Conservation (phyloP, 2,113 vertebrate genomes). For the Actenoides hombroni region DNA sequence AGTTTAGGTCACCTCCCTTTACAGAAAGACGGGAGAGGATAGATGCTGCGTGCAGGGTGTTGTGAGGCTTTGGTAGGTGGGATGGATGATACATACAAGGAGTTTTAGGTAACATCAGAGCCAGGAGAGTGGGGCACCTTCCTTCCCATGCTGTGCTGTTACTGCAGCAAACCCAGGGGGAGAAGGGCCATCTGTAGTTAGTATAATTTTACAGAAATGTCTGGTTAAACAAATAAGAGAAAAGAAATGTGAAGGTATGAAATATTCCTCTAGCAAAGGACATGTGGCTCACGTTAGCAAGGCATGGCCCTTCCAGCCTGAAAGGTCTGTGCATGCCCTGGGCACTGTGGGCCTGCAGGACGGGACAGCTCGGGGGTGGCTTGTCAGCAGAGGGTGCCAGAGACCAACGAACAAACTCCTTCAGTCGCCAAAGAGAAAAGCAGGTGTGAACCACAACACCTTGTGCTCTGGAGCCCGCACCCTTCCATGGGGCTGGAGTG, state of each 20-base stretch:
- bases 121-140: rapidly evolving
- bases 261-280: background rate
- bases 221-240: background rate
- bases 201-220: background rate
- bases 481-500: rapidly evolving
- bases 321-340: rapidly evolving
- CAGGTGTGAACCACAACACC: background rate
- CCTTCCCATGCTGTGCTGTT: rapidly evolving
- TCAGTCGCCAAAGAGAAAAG: background rate
- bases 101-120: background rate
- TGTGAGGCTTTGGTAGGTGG: rapidly evolving
- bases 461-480: background rate
- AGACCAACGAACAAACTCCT: background rate
- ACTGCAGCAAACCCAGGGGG: background rate
- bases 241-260: background rate
- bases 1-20: background rate
- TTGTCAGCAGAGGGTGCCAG: slow-evolving; percentile 67
- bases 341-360: rapidly evolving
- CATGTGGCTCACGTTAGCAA: rapidly evolving
- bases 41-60: background rate
- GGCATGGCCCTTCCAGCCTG: background rate
- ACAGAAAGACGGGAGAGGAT: background rate
- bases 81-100: background rate
- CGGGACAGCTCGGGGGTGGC: background rate
- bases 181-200: background rate